phyloP scores from a whole-genome alignment of 1,140 invertebrate genomes.

The Drosophila kurseongensis region DNA sequence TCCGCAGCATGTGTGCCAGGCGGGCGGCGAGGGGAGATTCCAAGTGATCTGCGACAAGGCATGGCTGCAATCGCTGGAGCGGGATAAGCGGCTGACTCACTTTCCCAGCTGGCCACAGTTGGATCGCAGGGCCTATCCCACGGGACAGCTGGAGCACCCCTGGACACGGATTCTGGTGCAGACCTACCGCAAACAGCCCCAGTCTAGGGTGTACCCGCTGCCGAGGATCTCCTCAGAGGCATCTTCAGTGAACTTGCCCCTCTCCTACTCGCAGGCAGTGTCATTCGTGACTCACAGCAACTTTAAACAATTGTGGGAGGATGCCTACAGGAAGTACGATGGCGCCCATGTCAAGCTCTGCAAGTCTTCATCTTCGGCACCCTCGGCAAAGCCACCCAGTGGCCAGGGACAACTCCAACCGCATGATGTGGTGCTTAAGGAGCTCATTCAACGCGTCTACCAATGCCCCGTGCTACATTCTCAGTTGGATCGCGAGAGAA shows the following conservation, averaged over 20 bases:
- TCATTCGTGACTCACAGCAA: slow-evolving; percentile 92
- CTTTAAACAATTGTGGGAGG: slow-evolving; percentile 93
- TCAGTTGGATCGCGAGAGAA: slow-evolving; percentile 79
- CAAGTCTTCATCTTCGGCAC: slow-evolving; percentile 35
- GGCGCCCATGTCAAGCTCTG: slow-evolving; percentile 64
- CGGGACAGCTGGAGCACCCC: slow-evolving; percentile 64
- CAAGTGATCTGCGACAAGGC: slow-evolving; percentile 88
- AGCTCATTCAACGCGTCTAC: slow-evolving; percentile 90
- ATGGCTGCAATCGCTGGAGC: slow-evolving; percentile 88
- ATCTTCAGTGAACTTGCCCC: slow-evolving; percentile 84
- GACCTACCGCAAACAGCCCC: slow-evolving; percentile 86
- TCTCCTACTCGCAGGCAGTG: slow-evolving; percentile 91
- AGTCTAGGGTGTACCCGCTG: slow-evolving; percentile 89
- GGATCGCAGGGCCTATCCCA: slow-evolving; percentile 79
- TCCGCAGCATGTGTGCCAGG: slow-evolving; percentile 87
- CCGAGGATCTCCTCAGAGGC: slow-evolving; percentile 83
- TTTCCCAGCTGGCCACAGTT: slow-evolving; percentile 84
- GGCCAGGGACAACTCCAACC: slow-evolving; percentile 73
- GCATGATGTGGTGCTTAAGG: slow-evolving; percentile 88
- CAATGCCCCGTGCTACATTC: slow-evolving; percentile 90
- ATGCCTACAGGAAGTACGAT: slow-evolving; percentile 91
- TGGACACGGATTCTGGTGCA: slow-evolving; percentile 75
- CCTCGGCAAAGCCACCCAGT: slow-evolving; percentile 67
- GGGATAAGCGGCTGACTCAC: slow-evolving; percentile 84
- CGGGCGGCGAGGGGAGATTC: slow-evolving; percentile 85